phyloP scores from a whole-genome alignment of 1,140 invertebrate genomes.

The Elysia chlorotica region DNA sequence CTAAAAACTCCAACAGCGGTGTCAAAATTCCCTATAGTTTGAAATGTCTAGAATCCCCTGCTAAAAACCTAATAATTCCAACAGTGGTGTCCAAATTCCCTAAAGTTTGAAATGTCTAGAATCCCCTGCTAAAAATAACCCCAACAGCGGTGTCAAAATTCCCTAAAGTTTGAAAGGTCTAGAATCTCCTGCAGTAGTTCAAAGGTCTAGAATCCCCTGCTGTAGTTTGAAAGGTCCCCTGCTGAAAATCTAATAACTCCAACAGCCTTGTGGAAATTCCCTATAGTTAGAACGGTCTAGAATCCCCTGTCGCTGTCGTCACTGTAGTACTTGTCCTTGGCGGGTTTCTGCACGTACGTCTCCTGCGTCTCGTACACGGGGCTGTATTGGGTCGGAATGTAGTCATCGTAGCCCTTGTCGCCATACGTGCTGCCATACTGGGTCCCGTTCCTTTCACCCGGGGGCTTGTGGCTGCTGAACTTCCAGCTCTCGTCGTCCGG shows the following conservation, averaged over 20 bases:
- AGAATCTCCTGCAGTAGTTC: neutral
- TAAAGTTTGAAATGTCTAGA: neutral
- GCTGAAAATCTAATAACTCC: neutral
- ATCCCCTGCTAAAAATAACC: neutral
- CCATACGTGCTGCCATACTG: too few relatives aligned
- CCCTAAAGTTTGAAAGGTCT: neutral
- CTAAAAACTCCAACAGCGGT: neutral
- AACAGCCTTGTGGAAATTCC: too few relatives aligned
- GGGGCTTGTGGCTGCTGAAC: constrained; percentile 8
- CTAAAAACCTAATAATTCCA: neutral
- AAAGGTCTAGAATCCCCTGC: neutral
- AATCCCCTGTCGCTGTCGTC: constrained; percentile 39
- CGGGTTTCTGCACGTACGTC: constrained; percentile 51
- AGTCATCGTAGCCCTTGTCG: constrained; percentile 23
- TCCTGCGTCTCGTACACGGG: constrained; percentile 55
- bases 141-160: neutral
- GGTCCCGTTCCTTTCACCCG: too few relatives aligned
- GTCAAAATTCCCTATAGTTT: neutral
- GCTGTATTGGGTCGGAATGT: constrained; percentile 33
- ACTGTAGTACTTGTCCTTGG: constrained; percentile 40
- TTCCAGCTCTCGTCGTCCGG: constrained; percentile 18
- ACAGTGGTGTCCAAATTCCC: neutral
- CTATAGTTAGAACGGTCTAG: neutral
- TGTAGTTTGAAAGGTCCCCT: neutral
- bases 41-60: neutral